Base-by-base conservation (phyloP, 2,797 vertebrate species). In the Percopsis omiscomaycus region DNA sequence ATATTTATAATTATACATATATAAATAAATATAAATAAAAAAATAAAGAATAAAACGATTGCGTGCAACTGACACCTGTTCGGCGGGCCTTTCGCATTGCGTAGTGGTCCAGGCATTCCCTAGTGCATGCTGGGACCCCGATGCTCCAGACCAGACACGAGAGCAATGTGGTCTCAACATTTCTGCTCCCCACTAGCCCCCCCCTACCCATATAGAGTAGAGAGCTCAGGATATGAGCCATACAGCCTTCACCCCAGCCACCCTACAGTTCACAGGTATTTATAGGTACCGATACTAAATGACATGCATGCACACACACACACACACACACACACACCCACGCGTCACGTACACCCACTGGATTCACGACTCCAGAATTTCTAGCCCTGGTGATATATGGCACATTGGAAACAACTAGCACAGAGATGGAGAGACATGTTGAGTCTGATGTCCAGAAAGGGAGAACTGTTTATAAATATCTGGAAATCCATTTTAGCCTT, bases 391-490 rank as follows among this genome's bases (percentile, higher is more conserved):
- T 81, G 83, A 89, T 89, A 86, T 89, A 89, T 78, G 70, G 59
- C 54, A 54, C 32, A 60, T 76, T 79, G 74, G 81, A 80, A 81
- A 75, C 68, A 84, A 78, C 70, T 77, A 65, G 73, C 78, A 69
- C 62, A 63, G 75, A 63, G 61, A 59, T 60, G 52, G 64, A 60
- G 67, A 71, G 66, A 74, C 73, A 69, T 67, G 68, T 76, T 68
- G 73, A 81, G 79, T 77, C 59, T 68, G 68, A 83, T 69, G 53
- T 57, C 57, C 61, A 79, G 72, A 75, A 70, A 73, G 68, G 59
- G 60, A 70, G 66, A 10, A 61, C 73, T 77, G 77, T 86, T 87
- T 88, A 88, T 89, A 86, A 83, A 90, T 85, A 86, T 87, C 83
- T 72, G 54, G 73, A 71, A 83, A 82, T 84, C 82, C 80, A 84